phyloP scores from a whole-genome alignment of 2,113 vertebrate species.

The Leucoraja erinaceus region DNA sequence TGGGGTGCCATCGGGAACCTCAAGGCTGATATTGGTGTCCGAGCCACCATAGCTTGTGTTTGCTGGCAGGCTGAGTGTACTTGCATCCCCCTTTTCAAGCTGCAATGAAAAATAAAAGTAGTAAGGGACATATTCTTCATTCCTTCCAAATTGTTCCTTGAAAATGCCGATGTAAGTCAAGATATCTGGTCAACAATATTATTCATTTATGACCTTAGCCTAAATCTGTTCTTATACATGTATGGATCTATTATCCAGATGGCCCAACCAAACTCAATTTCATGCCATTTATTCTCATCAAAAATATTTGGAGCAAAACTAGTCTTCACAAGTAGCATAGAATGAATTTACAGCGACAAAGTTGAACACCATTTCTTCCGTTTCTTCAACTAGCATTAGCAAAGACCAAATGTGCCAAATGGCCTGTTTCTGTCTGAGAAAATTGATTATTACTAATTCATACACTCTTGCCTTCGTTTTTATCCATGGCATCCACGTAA shows the following conservation, averaged over 20 bases:
- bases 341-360: neutral
- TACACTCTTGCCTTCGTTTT: too few species aligned
- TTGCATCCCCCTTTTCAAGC: conserved; percentile 87
- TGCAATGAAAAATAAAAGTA: conserved; percentile 47
- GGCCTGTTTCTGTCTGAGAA: neutral
- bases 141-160: neutral
- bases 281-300: neutral
- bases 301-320: neutral
- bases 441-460: too few species aligned
- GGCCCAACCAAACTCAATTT: neutral
- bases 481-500: too few species aligned
- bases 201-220: neutral
- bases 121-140: neutral
- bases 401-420: neutral
- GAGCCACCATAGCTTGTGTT: conserved; percentile 70
- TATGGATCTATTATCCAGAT: neutral
- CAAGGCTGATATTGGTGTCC: conserved; percentile 79
- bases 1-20: conserved; percentile 65
- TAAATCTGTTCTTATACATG: neutral
- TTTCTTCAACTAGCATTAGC: neutral
- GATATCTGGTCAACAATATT: neutral
- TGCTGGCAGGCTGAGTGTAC: conserved; percentile 65
- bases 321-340: neutral
- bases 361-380: neutral
- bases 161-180: neutral